A percentile compares a stretch with the other conserved stretches of the same genome.
phyloP scores from a whole-genome alignment of 2,888 invertebrate genomes.

The Ashinkailepas kermadecensis region DNA sequence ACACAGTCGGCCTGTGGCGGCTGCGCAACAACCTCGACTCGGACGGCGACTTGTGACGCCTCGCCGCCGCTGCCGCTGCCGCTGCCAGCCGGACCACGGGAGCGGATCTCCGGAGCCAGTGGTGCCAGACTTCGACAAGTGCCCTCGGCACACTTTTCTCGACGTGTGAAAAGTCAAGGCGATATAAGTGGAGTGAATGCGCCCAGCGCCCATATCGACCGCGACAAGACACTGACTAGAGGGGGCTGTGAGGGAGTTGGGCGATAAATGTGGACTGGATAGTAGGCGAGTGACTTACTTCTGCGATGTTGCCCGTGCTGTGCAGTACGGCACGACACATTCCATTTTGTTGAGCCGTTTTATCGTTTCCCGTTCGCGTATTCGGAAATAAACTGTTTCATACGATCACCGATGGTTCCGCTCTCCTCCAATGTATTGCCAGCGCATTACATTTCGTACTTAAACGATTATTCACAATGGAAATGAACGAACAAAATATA shows the following conservation, averaged over 20 bases:
- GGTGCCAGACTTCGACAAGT: too few species aligned
- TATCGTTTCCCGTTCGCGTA: not conserved
- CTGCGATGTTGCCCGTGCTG: not conserved
- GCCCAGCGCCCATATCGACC: not conserved
- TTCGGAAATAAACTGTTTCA: not conserved
- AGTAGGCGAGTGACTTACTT: not conserved
- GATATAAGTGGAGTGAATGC: not conserved
- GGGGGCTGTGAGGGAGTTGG: not conserved
- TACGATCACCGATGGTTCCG: not conserved
- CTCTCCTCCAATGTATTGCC: too few species aligned
- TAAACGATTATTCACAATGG: too few species aligned
- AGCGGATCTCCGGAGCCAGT: too few species aligned
- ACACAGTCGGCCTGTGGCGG: constrained; percentile 34
- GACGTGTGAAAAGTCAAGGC: too few species aligned
- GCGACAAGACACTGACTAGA: not conserved
- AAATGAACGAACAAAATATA: too few species aligned
- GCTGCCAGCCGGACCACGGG: too few species aligned
- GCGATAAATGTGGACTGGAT: not conserved
- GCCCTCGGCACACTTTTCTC: too few species aligned
- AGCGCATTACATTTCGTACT: too few species aligned
- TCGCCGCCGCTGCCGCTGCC: too few species aligned
- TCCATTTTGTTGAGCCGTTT: constrained; percentile 11
- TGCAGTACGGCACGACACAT: not conserved
- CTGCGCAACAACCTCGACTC: constrained; percentile 26
- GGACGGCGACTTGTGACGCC: not conserved